Conservation (phyloP, 2,888 invertebrate species). For the Sceliomorpha sp. region DNA sequence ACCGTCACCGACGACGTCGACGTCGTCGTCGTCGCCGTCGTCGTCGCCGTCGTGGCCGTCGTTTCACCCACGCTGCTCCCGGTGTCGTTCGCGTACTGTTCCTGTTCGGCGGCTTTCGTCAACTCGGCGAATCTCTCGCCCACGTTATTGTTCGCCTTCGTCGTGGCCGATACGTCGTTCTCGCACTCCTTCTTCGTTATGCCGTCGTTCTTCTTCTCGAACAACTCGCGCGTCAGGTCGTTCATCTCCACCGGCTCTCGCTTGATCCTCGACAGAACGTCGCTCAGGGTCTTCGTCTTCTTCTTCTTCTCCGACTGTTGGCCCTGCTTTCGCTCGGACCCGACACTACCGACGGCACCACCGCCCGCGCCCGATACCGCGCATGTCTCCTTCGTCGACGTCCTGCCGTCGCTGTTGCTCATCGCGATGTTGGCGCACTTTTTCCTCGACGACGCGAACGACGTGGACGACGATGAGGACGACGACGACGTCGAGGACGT, state of each 20-base stretch:
- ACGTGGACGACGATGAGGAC: neutral
- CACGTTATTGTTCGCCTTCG: conserved; percentile 74
- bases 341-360: conserved; percentile 60
- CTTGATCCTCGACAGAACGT: conserved; percentile 84
- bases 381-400: conserved; percentile 44
- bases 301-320: conserved; percentile 76
- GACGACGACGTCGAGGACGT: neutral
- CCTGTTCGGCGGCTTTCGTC: conserved; percentile 59
- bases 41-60: conserved; percentile 53
- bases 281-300: conserved; percentile 83
- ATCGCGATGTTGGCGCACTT: conserved; percentile 52
- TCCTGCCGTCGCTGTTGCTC: conserved; percentile 43
- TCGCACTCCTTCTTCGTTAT: conserved; percentile 70
- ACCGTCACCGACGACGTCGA: conserved; percentile 74
- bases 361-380: conserved; percentile 76
- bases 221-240: conserved; percentile 77
- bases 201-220: conserved; percentile 76
- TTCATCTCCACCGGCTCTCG: conserved; percentile 82
- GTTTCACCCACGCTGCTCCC: conserved; percentile 31
- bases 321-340: conserved; percentile 49
- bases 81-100: conserved; percentile 60
- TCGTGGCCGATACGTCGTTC: conserved; percentile 54
- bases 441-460: neutral
- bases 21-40: conserved; percentile 55
- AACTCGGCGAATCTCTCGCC: conserved; percentile 70